Conservation (phyloP, 2,113 vertebrate species). For the Chionis minor region DNA sequence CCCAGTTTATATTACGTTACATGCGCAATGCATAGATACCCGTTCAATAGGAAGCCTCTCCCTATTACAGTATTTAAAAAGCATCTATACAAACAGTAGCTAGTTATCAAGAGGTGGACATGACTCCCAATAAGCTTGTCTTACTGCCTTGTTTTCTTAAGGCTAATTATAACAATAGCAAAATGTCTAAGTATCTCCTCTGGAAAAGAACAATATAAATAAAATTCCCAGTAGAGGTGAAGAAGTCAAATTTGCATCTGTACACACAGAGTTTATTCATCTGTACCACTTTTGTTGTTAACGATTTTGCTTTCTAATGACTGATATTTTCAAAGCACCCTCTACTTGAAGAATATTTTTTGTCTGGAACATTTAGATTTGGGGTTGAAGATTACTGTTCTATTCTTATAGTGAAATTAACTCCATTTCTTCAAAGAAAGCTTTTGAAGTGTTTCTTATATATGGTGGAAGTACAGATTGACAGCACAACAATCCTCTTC, state of each 20-base stretch:
- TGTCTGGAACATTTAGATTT: neutral
- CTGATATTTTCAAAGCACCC: neutral
- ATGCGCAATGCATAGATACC: neutral
- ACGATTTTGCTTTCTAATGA: neutral
- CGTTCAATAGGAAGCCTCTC: neutral
- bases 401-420: conserved; percentile 10
- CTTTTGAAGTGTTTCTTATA: conserved; percentile 2
- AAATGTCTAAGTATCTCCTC: neutral
- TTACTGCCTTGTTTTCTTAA: neutral
- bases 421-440: conserved; percentile 26
- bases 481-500: conserved; percentile 33
- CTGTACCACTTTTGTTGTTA: neutral
- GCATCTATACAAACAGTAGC: neutral
- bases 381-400: neutral
- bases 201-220: neutral
- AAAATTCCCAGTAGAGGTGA: neutral
- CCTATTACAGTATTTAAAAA: neutral
- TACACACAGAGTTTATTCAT: neutral
- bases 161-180: neutral
- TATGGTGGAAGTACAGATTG: neutral
- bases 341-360: neutral
- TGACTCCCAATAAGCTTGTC: neutral
- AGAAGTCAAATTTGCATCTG: neutral
- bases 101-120: neutral
- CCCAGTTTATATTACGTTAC: neutral